phyloP scores from a whole-genome alignment of 2,797 vertebrate species.

The Halcyon leucocephala region DNA sequence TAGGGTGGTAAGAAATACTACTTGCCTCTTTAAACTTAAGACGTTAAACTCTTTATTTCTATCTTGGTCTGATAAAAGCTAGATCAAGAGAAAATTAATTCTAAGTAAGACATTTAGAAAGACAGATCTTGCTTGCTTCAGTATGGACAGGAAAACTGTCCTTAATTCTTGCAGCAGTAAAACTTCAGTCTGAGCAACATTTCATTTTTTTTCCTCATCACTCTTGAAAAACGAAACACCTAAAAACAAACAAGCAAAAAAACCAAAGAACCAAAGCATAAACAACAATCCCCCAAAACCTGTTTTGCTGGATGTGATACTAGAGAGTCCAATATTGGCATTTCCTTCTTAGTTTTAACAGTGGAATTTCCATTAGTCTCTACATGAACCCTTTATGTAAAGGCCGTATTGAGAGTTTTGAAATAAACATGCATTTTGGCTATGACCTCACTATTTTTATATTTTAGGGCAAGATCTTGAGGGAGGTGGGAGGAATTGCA shows the following conservation, averaged over 20 bases:
- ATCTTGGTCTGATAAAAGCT: background rate
- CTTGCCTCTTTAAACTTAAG: background rate
- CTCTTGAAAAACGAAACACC: no score
- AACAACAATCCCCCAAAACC: no score
- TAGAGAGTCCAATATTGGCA: background rate
- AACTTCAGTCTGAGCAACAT: background rate
- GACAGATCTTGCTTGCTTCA: background rate
- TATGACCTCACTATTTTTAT: background rate
- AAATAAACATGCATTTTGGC: slow-evolving; percentile 5
- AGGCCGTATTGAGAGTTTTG: background rate
- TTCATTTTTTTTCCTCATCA: background rate
- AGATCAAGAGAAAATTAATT: background rate
- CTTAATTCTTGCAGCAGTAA: background rate
- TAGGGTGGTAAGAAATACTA: background rate
- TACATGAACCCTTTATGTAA: background rate
- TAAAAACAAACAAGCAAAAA: no score
- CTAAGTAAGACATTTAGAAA: background rate
- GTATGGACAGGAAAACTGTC: background rate
- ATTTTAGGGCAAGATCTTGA: background rate
- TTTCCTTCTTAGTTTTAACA: background rate
- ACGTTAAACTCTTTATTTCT: background rate
- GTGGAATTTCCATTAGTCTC: slow-evolving; percentile 18
- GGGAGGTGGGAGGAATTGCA: background rate
- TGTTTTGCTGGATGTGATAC: background rate
- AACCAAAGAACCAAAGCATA: no score